A percentile compares a stretch with the other conserved stretches of the same genome.
phyloP scores from a whole-genome alignment of 2,797 vertebrate species.

The Microcaecilia unicolor region DNA sequence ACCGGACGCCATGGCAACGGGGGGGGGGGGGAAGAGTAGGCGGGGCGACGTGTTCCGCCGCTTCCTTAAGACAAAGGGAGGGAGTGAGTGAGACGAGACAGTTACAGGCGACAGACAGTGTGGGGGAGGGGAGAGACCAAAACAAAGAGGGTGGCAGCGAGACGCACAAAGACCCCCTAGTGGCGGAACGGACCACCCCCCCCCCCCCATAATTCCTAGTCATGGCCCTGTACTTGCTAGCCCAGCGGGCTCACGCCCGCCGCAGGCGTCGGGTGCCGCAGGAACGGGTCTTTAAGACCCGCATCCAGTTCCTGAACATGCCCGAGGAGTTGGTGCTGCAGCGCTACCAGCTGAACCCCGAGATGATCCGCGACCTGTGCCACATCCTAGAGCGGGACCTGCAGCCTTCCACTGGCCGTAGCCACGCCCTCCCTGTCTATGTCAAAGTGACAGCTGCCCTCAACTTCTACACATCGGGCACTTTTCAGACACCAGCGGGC shows the following conservation, averaged over 20 bases:
- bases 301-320: conserved; percentile 1
- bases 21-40: no score
- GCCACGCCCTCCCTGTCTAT: neutral
- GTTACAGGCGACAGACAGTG: no score
- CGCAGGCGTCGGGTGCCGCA: neutral
- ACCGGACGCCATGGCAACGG: no score
- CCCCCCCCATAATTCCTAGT: no score
- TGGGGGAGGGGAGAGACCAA: no score
- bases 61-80: no score
- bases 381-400: neutral
- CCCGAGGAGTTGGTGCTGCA: conserved; percentile 1
- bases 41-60: no score
- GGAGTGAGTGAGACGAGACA: no score
- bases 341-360: conserved; percentile 1
- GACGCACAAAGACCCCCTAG: no score
- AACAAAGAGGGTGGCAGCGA: no score
- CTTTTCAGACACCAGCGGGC: neutral
- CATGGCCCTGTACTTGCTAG: neutral
- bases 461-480: neutral
- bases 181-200: no score
- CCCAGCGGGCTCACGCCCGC: neutral
- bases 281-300: neutral
- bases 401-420: neutral
- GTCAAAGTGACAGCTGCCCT: conserved; percentile 5
- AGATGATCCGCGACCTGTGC: neutral